Evolutionary conservation across 2,888 invertebrate species (phyloP).

Genomic region (Tetramorium bicarinatum): DNA sequence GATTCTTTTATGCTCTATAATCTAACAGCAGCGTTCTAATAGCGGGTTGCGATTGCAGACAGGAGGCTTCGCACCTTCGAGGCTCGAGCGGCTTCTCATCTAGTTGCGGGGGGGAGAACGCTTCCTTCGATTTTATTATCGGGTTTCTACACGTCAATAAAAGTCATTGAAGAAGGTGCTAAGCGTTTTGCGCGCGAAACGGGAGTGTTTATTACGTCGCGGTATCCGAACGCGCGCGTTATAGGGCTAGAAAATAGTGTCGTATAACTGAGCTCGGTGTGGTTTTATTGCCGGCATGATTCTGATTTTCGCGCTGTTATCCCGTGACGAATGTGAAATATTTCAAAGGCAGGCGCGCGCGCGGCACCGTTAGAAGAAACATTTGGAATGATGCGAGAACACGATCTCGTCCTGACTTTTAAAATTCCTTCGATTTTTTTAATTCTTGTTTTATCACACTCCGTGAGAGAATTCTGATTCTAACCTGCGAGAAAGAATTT

Average conservation of each 20-base stretch:
- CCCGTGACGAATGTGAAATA: constrained; percentile 38
- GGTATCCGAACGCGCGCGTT: constrained; percentile 27
- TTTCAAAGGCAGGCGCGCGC: constrained; percentile 10
- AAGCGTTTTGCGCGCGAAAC: constrained; percentile 69
- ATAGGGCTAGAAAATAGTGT: constrained; percentile 60
- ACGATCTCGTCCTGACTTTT: not conserved
- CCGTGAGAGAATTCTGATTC: not conserved
- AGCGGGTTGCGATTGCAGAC: constrained; percentile 12
- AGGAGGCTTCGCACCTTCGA: constrained; percentile 41
- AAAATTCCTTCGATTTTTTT: not conserved
- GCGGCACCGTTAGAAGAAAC: constrained; percentile 38
- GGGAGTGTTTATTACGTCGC: constrained; percentile 69
- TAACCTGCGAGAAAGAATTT: constrained; percentile 11
- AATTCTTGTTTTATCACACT: not conserved
- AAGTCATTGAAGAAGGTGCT: constrained; percentile 65
- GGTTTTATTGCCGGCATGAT: constrained; percentile 60
- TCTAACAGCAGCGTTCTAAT: constrained; percentile 27
- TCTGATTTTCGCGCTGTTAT: constrained; percentile 55
- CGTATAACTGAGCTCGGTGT: constrained; percentile 53
- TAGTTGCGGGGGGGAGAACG: not conserved
- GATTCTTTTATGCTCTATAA: constrained; percentile 16
- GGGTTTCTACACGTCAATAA: constrained; percentile 62
- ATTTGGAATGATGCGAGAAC: not conserved
- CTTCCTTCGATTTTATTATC: constrained; percentile 70
- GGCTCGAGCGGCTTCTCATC: not conserved